Conservation (phyloP, 2,113 vertebrate genomes). For the Chloroceryle aenea region DNA sequence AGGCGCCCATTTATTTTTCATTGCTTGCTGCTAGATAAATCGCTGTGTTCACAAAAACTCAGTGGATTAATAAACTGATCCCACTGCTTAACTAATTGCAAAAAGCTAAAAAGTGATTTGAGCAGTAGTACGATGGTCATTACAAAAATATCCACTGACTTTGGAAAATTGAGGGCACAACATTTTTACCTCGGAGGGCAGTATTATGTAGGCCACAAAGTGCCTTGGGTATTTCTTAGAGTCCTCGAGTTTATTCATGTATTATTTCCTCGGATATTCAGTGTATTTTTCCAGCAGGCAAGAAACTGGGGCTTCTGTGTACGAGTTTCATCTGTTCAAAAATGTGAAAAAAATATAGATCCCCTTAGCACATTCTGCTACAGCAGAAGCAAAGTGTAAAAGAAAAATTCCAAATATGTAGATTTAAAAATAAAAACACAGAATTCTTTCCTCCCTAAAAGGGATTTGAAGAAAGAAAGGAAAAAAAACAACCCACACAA, state of each 20-base stretch:
- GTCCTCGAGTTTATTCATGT: slow-evolving; percentile 37
- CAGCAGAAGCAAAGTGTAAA: slow-evolving; percentile 24
- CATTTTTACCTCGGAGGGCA: slow-evolving; percentile 29
- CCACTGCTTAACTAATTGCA: neutral
- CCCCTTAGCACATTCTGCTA: slow-evolving; percentile 55
- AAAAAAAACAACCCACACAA: no score
- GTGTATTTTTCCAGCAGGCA: slow-evolving; percentile 65
- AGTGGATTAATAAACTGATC: neutral
- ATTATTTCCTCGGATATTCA: slow-evolving; percentile 59
- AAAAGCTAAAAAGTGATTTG: neutral
- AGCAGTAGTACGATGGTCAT: neutral
- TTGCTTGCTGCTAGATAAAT: neutral
- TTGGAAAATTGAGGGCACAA: slow-evolving; percentile 33
- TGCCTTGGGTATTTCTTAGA: slow-evolving; percentile 61
- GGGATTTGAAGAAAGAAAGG: neutral
- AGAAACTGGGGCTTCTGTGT: slow-evolving; percentile 24
- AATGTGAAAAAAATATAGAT: slow-evolving; percentile 46
- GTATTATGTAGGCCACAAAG: slow-evolving; percentile 63
- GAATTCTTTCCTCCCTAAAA: slow-evolving; percentile 20
- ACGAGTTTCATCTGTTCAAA: slow-evolving; percentile 54
- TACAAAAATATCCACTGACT: slow-evolving; percentile 28
- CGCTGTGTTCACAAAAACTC: neutral
- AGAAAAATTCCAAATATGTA: slow-evolving; percentile 65
- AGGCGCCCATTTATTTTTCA: neutral
- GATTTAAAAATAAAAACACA: slow-evolving; percentile 63